Percentiles rank a stretch among this genome's conserved stretches.
Evolutionary conservation across 1,140 invertebrate genomes (phyloP).

Genomic region (Aphis gossypii): DNA sequence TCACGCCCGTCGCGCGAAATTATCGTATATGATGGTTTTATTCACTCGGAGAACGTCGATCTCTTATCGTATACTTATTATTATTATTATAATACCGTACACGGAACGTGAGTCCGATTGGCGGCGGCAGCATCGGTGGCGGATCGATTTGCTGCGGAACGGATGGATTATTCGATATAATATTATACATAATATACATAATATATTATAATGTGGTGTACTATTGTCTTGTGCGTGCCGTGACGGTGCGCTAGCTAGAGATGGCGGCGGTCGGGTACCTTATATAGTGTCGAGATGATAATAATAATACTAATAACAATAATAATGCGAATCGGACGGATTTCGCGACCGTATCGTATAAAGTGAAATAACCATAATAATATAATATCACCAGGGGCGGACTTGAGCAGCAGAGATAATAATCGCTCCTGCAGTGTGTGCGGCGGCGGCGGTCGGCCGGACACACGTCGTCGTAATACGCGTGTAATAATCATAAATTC

Average conservation of each 20-base stretch:
- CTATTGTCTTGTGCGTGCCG: background rate
- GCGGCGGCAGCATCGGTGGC: background rate
- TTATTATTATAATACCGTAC: background rate
- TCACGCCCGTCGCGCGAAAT: background rate
- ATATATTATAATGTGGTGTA: background rate
- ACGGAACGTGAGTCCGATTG: background rate
- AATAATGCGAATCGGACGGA: background rate
- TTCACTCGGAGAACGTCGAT: background rate
- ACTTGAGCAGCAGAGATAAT: background rate
- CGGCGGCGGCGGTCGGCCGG: background rate
- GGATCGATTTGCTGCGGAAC: background rate
- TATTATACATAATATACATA: background rate
- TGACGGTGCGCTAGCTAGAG: background rate
- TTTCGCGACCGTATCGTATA: background rate
- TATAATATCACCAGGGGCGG: background rate
- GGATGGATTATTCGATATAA: background rate
- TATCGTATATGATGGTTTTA: background rate
- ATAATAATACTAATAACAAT: background rate
- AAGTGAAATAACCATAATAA: background rate
- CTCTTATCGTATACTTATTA: background rate
- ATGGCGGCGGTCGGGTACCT: too few relatives aligned
- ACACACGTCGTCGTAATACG: slow-evolving; percentile 12
- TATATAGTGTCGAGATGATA: slow-evolving; percentile 2
- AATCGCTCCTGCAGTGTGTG: background rate
- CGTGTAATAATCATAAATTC: slow-evolving; percentile 19